These are phyloP conservation scores for Lepilemur septentrionalis DNA, from an alignment of 2,797 vertebrate genomes.

Conservation along the genomic window DNA sequence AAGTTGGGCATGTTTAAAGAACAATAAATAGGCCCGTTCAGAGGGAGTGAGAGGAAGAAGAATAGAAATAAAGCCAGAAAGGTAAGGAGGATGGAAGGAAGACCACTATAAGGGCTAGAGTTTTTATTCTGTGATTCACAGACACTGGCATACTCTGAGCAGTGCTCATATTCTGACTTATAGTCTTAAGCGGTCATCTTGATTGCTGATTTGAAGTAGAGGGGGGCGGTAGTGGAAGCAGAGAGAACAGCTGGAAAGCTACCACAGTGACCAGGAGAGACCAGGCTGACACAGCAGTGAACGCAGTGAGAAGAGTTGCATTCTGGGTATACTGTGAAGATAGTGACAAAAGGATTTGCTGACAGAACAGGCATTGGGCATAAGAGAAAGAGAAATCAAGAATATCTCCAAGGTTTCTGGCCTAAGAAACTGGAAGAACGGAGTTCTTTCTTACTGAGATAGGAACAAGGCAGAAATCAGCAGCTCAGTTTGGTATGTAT, in stretches of 20 bases:
- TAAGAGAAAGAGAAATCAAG: not conserved
- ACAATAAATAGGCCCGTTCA: not conserved
- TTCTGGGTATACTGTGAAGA: not conserved
- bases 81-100: not conserved
- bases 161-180: not conserved
- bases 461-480: not conserved
- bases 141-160: not conserved
- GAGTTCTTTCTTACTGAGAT: not conserved
- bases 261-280: not conserved
- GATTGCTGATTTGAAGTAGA: not conserved
- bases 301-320: not conserved
- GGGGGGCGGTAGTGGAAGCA: not conserved
- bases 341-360: not conserved
- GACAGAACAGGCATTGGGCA: not conserved
- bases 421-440: not conserved
- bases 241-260: not conserved
- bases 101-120: not conserved
- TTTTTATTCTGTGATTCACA: not conserved
- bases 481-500: not conserved
- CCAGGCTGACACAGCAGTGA: not conserved
- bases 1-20: not conserved
- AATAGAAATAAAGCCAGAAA: not conserved
- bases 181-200: not conserved
- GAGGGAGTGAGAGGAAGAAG: not conserved
- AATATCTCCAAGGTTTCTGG: not conserved